Evolutionary conservation across 2,888 invertebrate genomes (phyloP), one percentile per base, ranked within the genome.

Genomic region (Ornithoptera alexandrae): DNA sequence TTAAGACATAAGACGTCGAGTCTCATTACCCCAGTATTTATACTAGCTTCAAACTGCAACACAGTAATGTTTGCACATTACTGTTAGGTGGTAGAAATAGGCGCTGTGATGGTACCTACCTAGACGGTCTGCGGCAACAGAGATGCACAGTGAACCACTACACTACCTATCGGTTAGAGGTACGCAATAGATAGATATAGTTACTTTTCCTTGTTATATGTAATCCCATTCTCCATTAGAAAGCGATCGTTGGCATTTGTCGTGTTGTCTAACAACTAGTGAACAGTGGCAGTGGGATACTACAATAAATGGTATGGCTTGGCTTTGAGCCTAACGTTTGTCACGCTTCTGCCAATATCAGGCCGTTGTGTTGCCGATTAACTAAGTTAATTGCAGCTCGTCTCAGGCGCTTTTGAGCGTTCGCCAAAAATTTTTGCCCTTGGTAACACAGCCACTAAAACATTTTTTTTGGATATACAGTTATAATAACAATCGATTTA

Each of bases 241-340:
- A 50, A 18, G 59, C 15, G 10, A 61, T 61, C n/a, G 42, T 10
- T 56, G 12, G 65, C 62, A 58, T 42, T 62, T 57, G 42, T 62
- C 59, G 39, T 56, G 53, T 63, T 65, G 61, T 67, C 64, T 69
- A 56, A 72, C 67, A 67, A 64, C 53, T 67, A 62, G 60, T 67
- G 62, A 71, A 61, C 53, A 67, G n/a, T 36, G 64, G 53, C 20
- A 57, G 22, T 22, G 63, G 57, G 42, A 39, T 62, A 68, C 62
- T 66, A 30, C 30, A 30, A 30, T 30, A 70, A 67, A 69, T 77
- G 74, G 74, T 72, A 73, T 70, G 69, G 72, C 74, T 82, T 85
- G 85, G 85, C 85, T 72, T 70, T 15, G 61, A 71, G 84, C 85
- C 85, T 83, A 82, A 81, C 82, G 79, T 79, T 74, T 74, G 75